Base-by-base conservation (phyloP, 2,888 invertebrate species). In the Ernsta delagoae region DNA sequence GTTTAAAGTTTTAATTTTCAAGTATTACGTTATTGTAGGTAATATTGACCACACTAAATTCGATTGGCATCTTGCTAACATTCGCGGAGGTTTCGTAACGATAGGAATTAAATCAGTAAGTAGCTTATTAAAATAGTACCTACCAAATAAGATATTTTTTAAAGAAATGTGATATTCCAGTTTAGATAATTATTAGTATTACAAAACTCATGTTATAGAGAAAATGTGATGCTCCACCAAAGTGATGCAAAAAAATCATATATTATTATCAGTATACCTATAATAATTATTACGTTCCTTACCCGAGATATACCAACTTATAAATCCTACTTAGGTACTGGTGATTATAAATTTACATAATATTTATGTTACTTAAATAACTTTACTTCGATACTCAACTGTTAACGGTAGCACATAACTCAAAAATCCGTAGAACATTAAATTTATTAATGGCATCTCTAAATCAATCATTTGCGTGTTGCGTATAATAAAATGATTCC, bases 361-460 rank as follows among this genome's bases (percentile, higher is more conserved):
- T 36, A 36, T 36, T 36, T 36, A 36, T 36, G 36, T 36, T 7
- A 36, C 4, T 3, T n/a, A 24, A 41, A 43, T 62, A 50, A 16
- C 16, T 36, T 39, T 16, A 39, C 48, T 5, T 39, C 39, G 4
- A 36, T 5, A 39, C 36, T 53, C 5, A 62, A 50, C 62, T 39
- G 39, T 48, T 48, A 31, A 61, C 34, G 39, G 61, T 34, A 45
- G 61, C 61, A 12, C 24, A 59, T 36, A 41, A 60, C 59, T 60
- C 41, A 66, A 43, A 65, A 65, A 60, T 60, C 53, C 43, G 66
- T 56, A 11, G 7, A 61, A 48, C 61, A 67, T 61, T 6, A 67
- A 67, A 67, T 48, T 48, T 67, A 67, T 61, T 61, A 67, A 67
- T 67, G 54, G 41, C 67, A 16, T 66, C 67, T 67, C 54, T 67